Evolutionary conservation across 2,888 invertebrate species (phyloP).

Genomic region (Pecten maximus): DNA sequence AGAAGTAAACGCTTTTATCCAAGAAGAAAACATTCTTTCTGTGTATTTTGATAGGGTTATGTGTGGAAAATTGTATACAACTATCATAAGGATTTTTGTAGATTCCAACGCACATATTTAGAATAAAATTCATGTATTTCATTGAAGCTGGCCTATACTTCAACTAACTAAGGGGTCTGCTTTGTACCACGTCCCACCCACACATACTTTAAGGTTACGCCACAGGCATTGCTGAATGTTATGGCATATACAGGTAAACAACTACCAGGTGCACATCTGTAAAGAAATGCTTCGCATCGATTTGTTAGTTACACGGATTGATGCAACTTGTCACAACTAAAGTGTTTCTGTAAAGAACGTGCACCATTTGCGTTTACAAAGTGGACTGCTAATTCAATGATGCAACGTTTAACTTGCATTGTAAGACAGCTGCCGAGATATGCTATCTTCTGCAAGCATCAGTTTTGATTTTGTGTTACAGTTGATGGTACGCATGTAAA

Average conservation of each 20-base stretch:
- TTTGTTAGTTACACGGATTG: background rate
- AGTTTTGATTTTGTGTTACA: too few species aligned
- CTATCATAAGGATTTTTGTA: too few species aligned
- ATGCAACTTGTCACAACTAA: background rate
- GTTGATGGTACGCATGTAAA: too few species aligned
- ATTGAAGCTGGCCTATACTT: too few species aligned
- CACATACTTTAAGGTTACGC: background rate
- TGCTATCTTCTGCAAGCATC: background rate
- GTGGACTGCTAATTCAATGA: background rate
- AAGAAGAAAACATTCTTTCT: too few species aligned
- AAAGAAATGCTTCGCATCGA: background rate
- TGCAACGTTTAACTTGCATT: background rate
- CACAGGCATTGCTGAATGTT: background rate
- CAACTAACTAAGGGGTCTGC: too few species aligned
- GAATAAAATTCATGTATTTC: too few species aligned
- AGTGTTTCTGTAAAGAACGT: background rate
- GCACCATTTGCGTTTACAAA: background rate
- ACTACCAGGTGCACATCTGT: background rate
- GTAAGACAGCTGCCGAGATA: background rate
- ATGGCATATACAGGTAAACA: background rate
- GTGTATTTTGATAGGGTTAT: too few species aligned
- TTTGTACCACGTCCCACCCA: background rate
- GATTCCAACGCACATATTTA: too few species aligned
- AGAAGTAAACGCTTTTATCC: too few species aligned
- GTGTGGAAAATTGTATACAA: too few species aligned